Evolutionary conservation across 1,140 invertebrate species (phyloP).

Genomic region (Bombyx mandarina): DNA sequence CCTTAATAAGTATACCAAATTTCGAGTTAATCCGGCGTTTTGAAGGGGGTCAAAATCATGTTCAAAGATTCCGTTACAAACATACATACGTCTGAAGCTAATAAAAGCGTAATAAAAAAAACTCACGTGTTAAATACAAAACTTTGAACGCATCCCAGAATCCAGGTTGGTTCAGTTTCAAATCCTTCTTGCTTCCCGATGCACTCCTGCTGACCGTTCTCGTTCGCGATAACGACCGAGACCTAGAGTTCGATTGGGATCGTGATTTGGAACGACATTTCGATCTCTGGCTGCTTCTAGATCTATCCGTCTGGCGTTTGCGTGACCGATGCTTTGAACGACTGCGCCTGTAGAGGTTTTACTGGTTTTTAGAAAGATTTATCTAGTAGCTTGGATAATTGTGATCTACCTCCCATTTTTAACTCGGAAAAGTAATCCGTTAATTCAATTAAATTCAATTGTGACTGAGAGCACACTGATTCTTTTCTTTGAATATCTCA

Average conservation of each 20-base stretch:
- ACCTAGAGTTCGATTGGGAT: not conserved
- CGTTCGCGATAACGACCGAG: constrained; percentile 16
- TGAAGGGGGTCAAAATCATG: too few relatives aligned
- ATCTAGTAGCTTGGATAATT: not conserved
- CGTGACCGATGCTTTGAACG: constrained; percentile 24
- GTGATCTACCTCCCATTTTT: not conserved
- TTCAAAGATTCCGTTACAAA: too few relatives aligned
- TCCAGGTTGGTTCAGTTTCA: constrained; percentile 29
- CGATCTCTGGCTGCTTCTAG: constrained; percentile 2
- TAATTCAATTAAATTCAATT: not conserved
- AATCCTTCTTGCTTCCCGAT: constrained; percentile 17
- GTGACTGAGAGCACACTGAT: not conserved
- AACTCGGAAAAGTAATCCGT: not conserved
- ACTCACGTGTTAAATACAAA: constrained; percentile 47
- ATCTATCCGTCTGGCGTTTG: constrained; percentile 11
- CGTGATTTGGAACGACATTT: constrained; percentile 1
- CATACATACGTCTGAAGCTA: too few relatives aligned
- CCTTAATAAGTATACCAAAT: too few relatives aligned
- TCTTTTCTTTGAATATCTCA: not conserved
- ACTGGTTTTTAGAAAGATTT: not conserved
- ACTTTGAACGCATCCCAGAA: constrained; percentile 50
- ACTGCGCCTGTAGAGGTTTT: constrained; percentile 2
- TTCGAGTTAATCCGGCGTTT: too few relatives aligned
- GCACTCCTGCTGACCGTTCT: constrained; percentile 10
- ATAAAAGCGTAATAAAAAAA: not conserved